Evolutionary conservation across 1,140 invertebrate species (phyloP).

Genomic region (Elymnias hypermnestra): DNA sequence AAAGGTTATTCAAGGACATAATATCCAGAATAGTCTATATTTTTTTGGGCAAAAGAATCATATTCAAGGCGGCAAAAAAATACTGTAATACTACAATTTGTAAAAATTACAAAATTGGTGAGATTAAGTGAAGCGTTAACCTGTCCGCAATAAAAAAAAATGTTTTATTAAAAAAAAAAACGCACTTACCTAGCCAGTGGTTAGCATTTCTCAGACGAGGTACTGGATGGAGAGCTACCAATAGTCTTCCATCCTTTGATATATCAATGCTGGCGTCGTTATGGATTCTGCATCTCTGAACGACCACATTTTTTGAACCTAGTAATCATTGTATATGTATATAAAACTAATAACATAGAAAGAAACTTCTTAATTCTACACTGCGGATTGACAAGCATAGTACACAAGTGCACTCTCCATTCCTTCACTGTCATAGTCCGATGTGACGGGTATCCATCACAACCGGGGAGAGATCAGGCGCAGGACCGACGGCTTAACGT

Average conservation of each 20-base stretch:
- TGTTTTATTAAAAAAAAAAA: background rate
- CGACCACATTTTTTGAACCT: conserved; percentile 87
- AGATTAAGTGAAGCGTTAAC: too few relatives aligned
- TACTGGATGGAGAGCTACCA: conserved; percentile 85
- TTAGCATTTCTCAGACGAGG: conserved; percentile 79
- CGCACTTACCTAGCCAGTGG: conserved; percentile 80
- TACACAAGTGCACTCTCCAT: too few relatives aligned
- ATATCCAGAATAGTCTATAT: too few relatives aligned
- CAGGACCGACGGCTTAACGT: too few relatives aligned
- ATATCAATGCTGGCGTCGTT: conserved; percentile 92
- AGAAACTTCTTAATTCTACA: background rate
- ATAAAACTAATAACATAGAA: background rate
- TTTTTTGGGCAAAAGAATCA: too few relatives aligned
- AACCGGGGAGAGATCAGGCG: too few relatives aligned
- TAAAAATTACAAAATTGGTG: too few relatives aligned
- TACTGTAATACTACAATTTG: too few relatives aligned
- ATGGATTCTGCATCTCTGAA: conserved; percentile 88
- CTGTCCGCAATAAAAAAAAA: background rate
- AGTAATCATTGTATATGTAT: background rate
- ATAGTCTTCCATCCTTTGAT: conserved; percentile 85
- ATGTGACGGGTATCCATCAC: too few relatives aligned
- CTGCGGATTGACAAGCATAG: background rate
- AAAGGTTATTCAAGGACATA: too few relatives aligned
- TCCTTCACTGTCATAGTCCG: too few relatives aligned
- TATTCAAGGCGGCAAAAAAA: too few relatives aligned